A percentile compares a stretch with the other conserved stretches of the same genome.
Evolutionary conservation across 2,113 vertebrate genomes (phyloP).

Genomic region (Prionailurus bengalensis): DNA sequence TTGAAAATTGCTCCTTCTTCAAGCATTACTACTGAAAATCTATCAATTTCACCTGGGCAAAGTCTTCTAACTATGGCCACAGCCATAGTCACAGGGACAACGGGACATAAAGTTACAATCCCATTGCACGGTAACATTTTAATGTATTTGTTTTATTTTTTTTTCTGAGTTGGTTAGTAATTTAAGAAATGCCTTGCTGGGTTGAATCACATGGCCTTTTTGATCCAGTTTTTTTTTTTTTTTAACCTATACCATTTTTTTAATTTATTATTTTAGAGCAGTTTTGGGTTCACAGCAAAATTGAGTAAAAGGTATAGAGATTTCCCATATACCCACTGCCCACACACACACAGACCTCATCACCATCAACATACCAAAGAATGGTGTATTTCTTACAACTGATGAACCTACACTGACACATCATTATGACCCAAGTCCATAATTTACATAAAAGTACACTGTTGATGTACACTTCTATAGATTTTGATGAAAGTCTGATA

Average conservation of each 20-base stretch:
- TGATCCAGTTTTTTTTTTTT: not conserved
- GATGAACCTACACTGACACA: not conserved
- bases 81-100: constrained; percentile 78
- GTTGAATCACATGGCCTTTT: constrained; percentile 36
- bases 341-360: not conserved
- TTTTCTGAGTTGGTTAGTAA: constrained; percentile 61
- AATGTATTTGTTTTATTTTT: constrained; percentile 34
- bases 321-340: not conserved
- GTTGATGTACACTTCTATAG: not conserved
- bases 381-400: not conserved
- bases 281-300: constrained; percentile 32
- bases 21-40: constrained; percentile 80
- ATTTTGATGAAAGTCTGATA: not conserved
- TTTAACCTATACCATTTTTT: not conserved
- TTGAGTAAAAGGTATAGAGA: not conserved
- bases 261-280: not conserved
- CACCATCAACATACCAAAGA: not conserved
- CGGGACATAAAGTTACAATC: constrained; percentile 90
- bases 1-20: constrained; percentile 86
- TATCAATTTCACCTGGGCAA: constrained; percentile 88
- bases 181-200: constrained; percentile 39
- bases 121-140: constrained; percentile 91
- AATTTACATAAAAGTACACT: not conserved
- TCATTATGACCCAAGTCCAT: not conserved
- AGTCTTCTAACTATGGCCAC: constrained; percentile 91